Base-by-base conservation (phyloP, 2,888 invertebrate species). In the Eilema griseolum region DNA sequence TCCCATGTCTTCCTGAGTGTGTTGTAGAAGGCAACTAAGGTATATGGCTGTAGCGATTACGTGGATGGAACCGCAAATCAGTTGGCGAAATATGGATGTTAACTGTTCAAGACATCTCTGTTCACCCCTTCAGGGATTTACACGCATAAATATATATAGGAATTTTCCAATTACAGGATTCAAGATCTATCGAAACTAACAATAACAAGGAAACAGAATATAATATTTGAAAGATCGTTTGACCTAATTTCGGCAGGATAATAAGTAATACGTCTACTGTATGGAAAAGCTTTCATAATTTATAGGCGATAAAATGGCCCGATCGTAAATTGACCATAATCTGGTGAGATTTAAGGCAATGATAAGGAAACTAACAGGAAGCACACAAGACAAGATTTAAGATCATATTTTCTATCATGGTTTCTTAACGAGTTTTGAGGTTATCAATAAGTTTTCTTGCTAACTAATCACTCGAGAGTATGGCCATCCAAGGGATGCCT, bases 211-310 rank as follows among this genome's bases (percentile, higher is more conserved):
- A 59, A 24, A 59, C 59, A 7, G 23, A 57, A 59, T 26, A 59
- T 24, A 2, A 14, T 24, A 26, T 67, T 61, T 37, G 63, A 52
- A 69, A 66, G 16, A 62, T 41, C 64, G 23, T 20, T 41, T 24
- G 66, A n/a, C 66, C 72, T 24, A 63, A 33, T 66, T 69, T 28
- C 8, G 11, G 26, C 62, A 52, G 56, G 60, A 62, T 65, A 46
- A 63, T 37, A 24, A 57, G 37, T 24, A 37, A 59, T 24, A 59
- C 46, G n/a, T 52, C 28, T 56, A 56, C 23, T 23, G 28, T 52
- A 37, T 33, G 57, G 23, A 37, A 24, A 41, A 8, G 23, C 62
- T 10, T 24, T 52, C 28, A 46, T 14, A 31, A n/a, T 60, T 23
- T n/a, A 60, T 60, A 28, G 59, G 28, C 23, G 23, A 60, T 67